Percentiles rank a stretch among this genome's conserved stretches.
phyloP scores from a whole-genome alignment of 2,797 vertebrate species.

The Cossypha dichroa region DNA sequence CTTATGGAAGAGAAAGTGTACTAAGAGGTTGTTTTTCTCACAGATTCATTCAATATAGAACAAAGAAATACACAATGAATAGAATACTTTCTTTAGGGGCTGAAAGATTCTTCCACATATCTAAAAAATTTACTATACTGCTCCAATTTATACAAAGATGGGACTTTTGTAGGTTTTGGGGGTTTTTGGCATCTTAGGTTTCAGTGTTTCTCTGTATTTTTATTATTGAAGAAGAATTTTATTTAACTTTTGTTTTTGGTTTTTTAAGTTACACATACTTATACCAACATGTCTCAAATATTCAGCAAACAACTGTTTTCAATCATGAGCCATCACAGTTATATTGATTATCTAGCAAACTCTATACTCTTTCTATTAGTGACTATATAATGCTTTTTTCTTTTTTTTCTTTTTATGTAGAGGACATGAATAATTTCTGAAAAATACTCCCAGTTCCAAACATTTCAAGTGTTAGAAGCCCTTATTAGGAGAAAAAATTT shows the following conservation, averaged over 20 bases:
- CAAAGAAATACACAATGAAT: background rate
- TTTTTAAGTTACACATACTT: background rate
- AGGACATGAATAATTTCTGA: background rate
- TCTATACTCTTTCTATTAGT: background rate
- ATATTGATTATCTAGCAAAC: background rate
- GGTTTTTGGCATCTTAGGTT: background rate
- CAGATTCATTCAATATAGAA: background rate
- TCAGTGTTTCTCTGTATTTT: background rate
- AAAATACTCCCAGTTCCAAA: background rate
- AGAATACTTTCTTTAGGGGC: background rate
- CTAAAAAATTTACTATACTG: background rate
- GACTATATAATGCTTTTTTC: background rate
- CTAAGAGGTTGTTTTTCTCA: background rate
- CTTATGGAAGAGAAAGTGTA: background rate
- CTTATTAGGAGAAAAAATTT: background rate
- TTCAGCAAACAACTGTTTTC: background rate
- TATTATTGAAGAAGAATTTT: background rate
- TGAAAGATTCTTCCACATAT: background rate
- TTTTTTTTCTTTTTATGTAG: rapidly evolving
- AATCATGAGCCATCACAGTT: background rate
- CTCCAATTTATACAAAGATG: background rate
- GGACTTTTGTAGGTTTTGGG: background rate
- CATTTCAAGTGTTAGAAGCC: background rate
- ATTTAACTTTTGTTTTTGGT: rapidly evolving
- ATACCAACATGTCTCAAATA: background rate